Evolutionary conservation across 2,888 invertebrate species (phyloP).

Genomic region (Ophioninae sp.): DNA sequence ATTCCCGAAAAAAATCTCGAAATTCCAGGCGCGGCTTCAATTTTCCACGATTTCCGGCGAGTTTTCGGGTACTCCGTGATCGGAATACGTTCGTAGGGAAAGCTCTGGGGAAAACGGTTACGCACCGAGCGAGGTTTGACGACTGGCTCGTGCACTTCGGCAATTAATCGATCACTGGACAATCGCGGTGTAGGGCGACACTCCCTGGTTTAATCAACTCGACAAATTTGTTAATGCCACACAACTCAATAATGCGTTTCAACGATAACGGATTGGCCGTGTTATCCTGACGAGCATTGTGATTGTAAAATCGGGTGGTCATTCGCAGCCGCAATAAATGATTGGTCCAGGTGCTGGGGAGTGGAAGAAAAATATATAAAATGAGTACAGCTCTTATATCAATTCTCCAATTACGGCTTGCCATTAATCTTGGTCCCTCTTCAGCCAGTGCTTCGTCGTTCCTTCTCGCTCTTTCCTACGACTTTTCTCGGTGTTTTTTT

Average conservation of each 20-base stretch:
- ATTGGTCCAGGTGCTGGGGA: slow-evolving; percentile 18
- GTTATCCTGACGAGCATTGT: background rate
- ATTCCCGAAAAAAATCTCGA: no score
- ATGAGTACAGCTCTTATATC: slow-evolving; percentile 43
- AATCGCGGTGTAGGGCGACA: background rate
- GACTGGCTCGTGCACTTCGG: background rate
- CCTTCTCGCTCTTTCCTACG: slow-evolving; percentile 33
- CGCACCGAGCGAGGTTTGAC: background rate
- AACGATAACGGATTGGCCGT: background rate
- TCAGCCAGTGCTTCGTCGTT: slow-evolving; percentile 45
- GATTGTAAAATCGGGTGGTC: background rate
- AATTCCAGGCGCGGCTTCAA: no score
- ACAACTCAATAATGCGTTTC: background rate
- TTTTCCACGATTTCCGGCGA: background rate
- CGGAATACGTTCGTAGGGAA: background rate
- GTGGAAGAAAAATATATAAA: slow-evolving; percentile 31
- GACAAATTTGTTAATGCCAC: background rate
- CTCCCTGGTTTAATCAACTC: background rate
- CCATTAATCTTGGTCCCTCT: slow-evolving; percentile 65
- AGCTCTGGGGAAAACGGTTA: background rate
- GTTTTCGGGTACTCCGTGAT: background rate
- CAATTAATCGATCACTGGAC: background rate
- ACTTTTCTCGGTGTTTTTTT: slow-evolving; percentile 60
- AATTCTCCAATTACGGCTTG: slow-evolving; percentile 62
- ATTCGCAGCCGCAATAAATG: slow-evolving; percentile 19